A percentile compares a stretch with the other conserved stretches of the same genome.
phyloP scores from a whole-genome alignment of 2,888 invertebrate genomes.

The Andrena camellia region DNA sequence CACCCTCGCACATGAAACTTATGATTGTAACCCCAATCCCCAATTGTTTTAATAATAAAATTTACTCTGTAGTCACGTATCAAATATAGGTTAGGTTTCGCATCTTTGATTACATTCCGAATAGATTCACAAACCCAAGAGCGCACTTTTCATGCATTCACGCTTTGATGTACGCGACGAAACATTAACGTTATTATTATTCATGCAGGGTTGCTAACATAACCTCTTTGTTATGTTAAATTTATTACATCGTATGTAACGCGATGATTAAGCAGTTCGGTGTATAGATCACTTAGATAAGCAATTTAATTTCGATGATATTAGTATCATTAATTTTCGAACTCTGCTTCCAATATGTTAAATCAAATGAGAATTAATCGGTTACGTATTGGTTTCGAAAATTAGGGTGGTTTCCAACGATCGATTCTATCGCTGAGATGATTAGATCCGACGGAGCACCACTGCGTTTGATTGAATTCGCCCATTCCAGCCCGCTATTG shows the following conservation, averaged over 20 bases:
- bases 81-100: not conserved
- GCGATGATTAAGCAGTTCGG: not conserved
- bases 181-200: not conserved
- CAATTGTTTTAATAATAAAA: not conserved
- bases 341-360: not conserved
- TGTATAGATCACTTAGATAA: not conserved
- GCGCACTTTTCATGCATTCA: conserved; percentile 8
- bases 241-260: not conserved
- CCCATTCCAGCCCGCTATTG: not conserved
- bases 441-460: conserved; percentile 4
- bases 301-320: not conserved
- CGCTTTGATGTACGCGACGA: not conserved
- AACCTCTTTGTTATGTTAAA: not conserved
- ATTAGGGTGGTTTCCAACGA: conserved; percentile 7
- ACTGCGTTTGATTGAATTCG: not conserved
- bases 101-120: not conserved
- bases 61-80: not conserved
- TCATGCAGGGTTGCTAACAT: not conserved
- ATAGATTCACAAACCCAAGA: no score
- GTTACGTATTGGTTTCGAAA: not conserved
- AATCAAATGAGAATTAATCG: not conserved
- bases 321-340: not conserved
- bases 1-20: not conserved
- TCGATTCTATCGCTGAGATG: not conserved
- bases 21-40: not conserved